phyloP scores from a whole-genome alignment of 2,797 vertebrate genomes.

The Leptatherina wallacei region DNA sequence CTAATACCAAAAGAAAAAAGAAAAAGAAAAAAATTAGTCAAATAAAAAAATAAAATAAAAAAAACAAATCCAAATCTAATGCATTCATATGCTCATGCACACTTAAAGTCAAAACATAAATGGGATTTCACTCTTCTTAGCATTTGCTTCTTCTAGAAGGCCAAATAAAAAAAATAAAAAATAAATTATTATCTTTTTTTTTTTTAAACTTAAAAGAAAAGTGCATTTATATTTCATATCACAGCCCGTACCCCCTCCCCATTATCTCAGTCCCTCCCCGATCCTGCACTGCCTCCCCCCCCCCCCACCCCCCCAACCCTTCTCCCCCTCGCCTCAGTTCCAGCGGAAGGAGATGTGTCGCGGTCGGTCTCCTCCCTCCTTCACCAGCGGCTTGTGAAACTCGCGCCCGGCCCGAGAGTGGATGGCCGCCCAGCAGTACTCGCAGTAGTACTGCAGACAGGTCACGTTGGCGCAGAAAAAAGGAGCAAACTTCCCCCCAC shows the following conservation, averaged over 20 bases:
- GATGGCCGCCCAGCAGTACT: slow-evolving; percentile 99
- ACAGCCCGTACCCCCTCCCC: slow-evolving; percentile 68
- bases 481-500: slow-evolving; percentile 97
- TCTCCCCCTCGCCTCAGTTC: slow-evolving; percentile 89
- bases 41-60: slow-evolving; percentile 44
- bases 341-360: slow-evolving; percentile 99
- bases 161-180: slow-evolving; percentile 75
- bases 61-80: slow-evolving; percentile 85
- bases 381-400: slow-evolving; percentile 99
- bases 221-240: slow-evolving; percentile 95
- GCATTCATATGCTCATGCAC: slow-evolving; percentile 88
- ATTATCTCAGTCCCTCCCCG: slow-evolving; percentile 56
- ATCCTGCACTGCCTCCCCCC: slow-evolving; percentile 62
- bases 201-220: slow-evolving; percentile 91
- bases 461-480: slow-evolving; percentile 99
- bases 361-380: slow-evolving; percentile 99
- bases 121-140: slow-evolving; percentile 80
- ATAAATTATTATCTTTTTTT: slow-evolving; percentile 75
- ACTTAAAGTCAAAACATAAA: slow-evolving; percentile 84
- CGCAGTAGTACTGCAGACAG: slow-evolving; percentile 99
- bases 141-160: slow-evolving; percentile 80
- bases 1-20: slow-evolving; percentile 75
- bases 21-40: slow-evolving; percentile 70
- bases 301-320: slow-evolving; percentile 41
- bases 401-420: slow-evolving; percentile 98